A percentile compares a stretch with the other conserved stretches of the same genome.
These are phyloP conservation scores for Paratrypauchen microcephalus DNA, from an alignment of 2,797 vertebrate genomes.

Conservation along the genomic window DNA sequence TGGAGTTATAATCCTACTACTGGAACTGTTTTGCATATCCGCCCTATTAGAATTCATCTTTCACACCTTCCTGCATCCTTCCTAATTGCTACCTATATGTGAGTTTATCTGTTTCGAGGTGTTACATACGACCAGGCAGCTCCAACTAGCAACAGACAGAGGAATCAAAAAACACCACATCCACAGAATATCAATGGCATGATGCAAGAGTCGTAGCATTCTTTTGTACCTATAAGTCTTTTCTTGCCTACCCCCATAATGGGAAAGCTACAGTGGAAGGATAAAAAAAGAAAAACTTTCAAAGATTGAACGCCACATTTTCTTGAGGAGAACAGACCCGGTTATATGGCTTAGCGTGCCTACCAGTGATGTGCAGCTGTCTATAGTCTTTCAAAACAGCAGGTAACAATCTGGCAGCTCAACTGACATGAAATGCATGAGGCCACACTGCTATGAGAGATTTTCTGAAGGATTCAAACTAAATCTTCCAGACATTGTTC, in stretches of 20 bases:
- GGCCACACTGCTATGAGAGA: neutral
- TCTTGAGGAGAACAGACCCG: slow-evolving; percentile 3
- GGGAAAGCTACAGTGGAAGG: slow-evolving; percentile 7
- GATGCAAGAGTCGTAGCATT: neutral
- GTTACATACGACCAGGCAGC: slow-evolving; percentile 13
- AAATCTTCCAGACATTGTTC: neutral
- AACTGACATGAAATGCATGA: slow-evolving; percentile 4
- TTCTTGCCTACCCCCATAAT: slow-evolving; percentile 4
- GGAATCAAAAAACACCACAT: slow-evolving; percentile 10
- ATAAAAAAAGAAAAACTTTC: slow-evolving; percentile 3
- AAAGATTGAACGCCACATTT: slow-evolving; percentile 1
- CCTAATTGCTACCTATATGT: slow-evolving; percentile 36
- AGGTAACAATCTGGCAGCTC: slow-evolving; percentile 11
- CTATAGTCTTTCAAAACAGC: slow-evolving; percentile 9
- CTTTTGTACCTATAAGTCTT: slow-evolving; percentile 3
- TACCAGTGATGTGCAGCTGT: neutral
- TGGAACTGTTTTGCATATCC: slow-evolving; percentile 50
- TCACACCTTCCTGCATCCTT: slow-evolving; percentile 43
- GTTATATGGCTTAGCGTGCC: slow-evolving; percentile 1
- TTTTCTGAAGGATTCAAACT: neutral
- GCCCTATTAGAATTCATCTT: slow-evolving; percentile 48
- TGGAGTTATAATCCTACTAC: slow-evolving; percentile 46
- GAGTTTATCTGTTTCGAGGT: slow-evolving; percentile 27
- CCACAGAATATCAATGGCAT: neutral
- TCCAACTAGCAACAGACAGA: neutral